Base-by-base conservation (phyloP, 35 echinoderm and acorn worm genomes). In the Holothuria glaberrima region DNA sequence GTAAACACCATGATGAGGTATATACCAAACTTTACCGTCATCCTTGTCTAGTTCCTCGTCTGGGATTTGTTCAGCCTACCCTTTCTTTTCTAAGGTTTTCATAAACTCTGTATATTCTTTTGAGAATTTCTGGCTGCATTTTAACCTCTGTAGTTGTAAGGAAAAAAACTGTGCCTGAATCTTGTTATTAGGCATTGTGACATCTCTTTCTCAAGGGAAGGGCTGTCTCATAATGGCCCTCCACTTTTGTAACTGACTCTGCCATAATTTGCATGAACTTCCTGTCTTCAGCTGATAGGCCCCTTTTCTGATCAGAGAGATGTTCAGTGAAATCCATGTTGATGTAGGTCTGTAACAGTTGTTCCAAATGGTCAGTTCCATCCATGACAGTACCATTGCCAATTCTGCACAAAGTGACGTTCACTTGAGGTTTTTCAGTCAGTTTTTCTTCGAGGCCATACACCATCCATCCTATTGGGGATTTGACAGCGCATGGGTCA, bases 11-110 rank as follows among this genome's bases (percentile, higher is more conserved):
- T 95, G 87, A 52, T 95, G 91, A 10, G 91, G 91, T 63, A 95
- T 80, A 52, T 90, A 95, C 94, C 94, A 95, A 9, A 92, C n/a
- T 34, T 85, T 87, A 14, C 90, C 87, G 58, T 90, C 82, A 21
- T 65, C 70, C 56, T 52, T 41, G 13, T 45, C 22, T 7, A 88
- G 9, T 24, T 88, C 71, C 30, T 59, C 18, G 26, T 73, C 7
- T 45, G 82, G 83, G 59, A 92, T 52, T 46, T 66, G 0, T n/a
- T 87, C 91, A 9, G 83, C 46, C 64, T 92, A 92, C 9, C 72
- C 91, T 67, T 92, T 92, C 28, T 50, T 59, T 19, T 83, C 76
- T 21, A 83, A 25, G 14, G 65, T 91, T 6, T 48, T 22, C 79
- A 86, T 74, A 57, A 86, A 91, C 31, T 22, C 70, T 78, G 71